phyloP scores from a whole-genome alignment of 2,797 vertebrate species.

The Urosaurus nigricauda region DNA sequence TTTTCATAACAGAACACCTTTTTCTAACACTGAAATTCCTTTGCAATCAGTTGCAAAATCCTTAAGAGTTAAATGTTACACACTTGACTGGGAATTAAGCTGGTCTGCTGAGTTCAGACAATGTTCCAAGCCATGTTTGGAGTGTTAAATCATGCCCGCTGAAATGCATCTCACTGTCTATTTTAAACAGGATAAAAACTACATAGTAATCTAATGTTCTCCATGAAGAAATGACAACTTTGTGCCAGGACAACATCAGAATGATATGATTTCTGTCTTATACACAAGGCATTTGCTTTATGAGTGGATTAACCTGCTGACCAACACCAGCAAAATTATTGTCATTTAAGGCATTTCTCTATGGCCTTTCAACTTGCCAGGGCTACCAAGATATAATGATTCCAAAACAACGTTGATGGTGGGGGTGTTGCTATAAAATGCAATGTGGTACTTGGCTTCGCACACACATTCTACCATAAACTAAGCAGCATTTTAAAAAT shows the following conservation, averaged over 20 bases:
- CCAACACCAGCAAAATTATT: too few relatives aligned
- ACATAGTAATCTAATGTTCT: not conserved
- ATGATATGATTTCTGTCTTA: not conserved
- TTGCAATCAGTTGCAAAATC: not conserved
- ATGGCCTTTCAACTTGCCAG: not conserved
- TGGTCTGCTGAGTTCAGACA: not conserved
- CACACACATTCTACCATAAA: not conserved
- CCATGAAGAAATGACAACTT: not conserved
- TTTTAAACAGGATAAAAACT: not conserved
- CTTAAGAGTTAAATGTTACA: not conserved
- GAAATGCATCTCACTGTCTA: not conserved
- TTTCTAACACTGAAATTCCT: not conserved
- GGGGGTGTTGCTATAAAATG: not conserved
- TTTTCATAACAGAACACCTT: not conserved
- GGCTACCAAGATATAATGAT: not conserved
- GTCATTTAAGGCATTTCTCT: not conserved
- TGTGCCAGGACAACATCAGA: not conserved
- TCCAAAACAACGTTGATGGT: not conserved
- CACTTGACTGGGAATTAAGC: not conserved
- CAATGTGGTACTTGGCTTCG: too few relatives aligned
- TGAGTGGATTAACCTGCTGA: too few relatives aligned
- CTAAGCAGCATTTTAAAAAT: slow-evolving; percentile 10
- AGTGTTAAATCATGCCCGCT: not conserved
- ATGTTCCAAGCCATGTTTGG: not conserved
- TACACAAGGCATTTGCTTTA: not conserved